phyloP scores from a whole-genome alignment of 2,888 invertebrate genomes.

The Hesperia comma region DNA sequence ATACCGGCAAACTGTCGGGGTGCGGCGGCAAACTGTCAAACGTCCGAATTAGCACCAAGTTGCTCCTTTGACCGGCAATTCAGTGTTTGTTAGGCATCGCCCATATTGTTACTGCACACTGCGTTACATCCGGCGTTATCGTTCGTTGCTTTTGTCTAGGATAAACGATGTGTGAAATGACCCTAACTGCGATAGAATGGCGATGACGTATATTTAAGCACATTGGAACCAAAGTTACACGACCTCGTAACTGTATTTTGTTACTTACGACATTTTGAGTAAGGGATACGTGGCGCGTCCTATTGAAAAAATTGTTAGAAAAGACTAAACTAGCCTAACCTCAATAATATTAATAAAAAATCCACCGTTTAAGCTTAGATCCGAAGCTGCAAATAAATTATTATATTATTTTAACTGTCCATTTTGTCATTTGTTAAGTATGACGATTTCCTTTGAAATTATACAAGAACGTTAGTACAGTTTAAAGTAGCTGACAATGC shows the following conservation, averaged over 20 bases:
- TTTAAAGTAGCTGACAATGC: conserved; percentile 42
- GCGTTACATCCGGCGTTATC: conserved; percentile 15
- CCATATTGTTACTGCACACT: conserved; percentile 41
- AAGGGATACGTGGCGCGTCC: not conserved
- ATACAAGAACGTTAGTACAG: too few relatives aligned
- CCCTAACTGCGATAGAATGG: not conserved
- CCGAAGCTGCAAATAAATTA: too few relatives aligned
- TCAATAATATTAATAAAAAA: too few relatives aligned
- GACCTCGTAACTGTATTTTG: not conserved
- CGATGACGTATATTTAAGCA: not conserved
- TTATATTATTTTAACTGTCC: too few relatives aligned
- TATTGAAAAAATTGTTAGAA: too few relatives aligned
- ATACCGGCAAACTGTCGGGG: conserved; percentile 54
- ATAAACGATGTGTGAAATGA: conserved; percentile 13
- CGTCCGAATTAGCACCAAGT: conserved; percentile 69
- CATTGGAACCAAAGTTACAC: not conserved
- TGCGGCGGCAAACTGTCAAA: conserved; percentile 56
- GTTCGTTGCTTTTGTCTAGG: conserved; percentile 14
- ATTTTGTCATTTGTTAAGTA: too few relatives aligned
- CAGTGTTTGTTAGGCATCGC: conserved; percentile 56
- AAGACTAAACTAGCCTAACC: too few relatives aligned
- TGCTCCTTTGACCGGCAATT: conserved; percentile 61
- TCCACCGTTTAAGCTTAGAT: too few relatives aligned
- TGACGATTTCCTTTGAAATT: too few relatives aligned
- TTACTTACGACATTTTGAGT: not conserved